A percentile compares a stretch with the other conserved stretches of the same genome.
These are phyloP conservation scores for Chaetodon auriga DNA, from an alignment of 2,113 vertebrate genomes.

Conservation along the genomic window DNA sequence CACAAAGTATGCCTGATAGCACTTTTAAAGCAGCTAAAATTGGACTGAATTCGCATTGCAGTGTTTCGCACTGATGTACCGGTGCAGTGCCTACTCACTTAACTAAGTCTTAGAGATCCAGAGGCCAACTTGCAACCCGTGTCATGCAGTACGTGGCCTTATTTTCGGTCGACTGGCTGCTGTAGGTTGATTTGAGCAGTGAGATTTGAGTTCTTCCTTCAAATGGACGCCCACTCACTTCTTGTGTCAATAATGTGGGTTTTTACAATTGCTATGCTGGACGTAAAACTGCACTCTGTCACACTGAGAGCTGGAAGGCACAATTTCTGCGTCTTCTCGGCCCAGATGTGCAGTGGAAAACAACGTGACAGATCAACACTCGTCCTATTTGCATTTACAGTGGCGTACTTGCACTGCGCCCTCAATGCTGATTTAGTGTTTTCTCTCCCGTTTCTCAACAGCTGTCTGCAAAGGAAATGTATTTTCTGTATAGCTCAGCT, in stretches of 20 bases:
- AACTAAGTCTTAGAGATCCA: neutral
- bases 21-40: constrained; percentile 7
- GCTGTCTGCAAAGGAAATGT: constrained; percentile 28
- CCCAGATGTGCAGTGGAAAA: neutral
- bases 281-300: constrained; percentile 1
- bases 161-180: neutral
- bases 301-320: neutral
- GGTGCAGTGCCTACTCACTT: neutral
- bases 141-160: neutral
- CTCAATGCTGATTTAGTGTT: constrained; percentile 1
- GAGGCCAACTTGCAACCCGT: neutral
- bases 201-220: constrained; percentile 13
- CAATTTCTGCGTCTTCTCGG: neutral
- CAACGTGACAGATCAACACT: neutral
- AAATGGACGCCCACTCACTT: constrained; percentile 60
- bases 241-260: constrained; percentile 55
- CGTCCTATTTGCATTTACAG: neutral
- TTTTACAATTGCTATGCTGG: constrained; percentile 11
- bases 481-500: constrained; percentile 50
- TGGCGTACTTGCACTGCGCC: neutral
- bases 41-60: neutral
- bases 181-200: constrained; percentile 15
- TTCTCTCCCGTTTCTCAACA: constrained; percentile 20
- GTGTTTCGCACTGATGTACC: neutral
- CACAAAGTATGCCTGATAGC: constrained; percentile 10